A percentile compares a stretch with the other conserved stretches of the same genome.
Conservation (phyloP, 2,797 vertebrate species). For the Heterohyrax brucei region DNA sequence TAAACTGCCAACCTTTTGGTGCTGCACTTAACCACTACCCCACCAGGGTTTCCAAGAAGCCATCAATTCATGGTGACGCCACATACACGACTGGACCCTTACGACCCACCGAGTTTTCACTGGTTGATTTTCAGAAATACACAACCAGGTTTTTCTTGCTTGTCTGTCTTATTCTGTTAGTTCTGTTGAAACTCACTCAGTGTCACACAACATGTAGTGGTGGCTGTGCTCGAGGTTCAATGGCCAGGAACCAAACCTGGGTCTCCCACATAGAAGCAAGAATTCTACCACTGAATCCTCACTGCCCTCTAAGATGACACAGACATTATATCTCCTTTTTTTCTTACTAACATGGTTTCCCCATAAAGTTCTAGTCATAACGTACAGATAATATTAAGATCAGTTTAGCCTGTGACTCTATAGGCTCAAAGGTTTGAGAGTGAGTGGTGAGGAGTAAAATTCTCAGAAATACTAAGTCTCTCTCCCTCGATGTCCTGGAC, state of each 20-base stretch:
- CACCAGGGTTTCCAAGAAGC: no score
- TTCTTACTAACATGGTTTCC: neutral
- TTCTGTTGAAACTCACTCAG: neutral
- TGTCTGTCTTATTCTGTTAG: neutral
- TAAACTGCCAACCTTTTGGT: no score
- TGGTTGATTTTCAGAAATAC: neutral
- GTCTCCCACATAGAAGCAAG: neutral
- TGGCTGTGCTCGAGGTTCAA: neutral
- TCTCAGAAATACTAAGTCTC: neutral
- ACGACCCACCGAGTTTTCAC: neutral
- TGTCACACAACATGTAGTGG: neutral
- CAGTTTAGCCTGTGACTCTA: conserved; percentile 5
- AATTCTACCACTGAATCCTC: neutral
- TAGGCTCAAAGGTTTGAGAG: neutral
- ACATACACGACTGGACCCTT: neutral
- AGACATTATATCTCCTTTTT: conserved; percentile 2
- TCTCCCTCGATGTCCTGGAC: neutral
- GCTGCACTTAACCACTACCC: no score
- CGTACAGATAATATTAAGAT: neutral
- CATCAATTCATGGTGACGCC: neutral
- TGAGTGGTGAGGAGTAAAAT: no score
- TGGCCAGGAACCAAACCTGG: neutral
- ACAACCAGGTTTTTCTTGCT: neutral
- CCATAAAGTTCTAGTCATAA: conserved; percentile 13
- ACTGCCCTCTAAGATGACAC: conserved; percentile 12